Base-by-base conservation (phyloP, 2,888 invertebrate species). In the Vannuccia rotundouncinata region DNA sequence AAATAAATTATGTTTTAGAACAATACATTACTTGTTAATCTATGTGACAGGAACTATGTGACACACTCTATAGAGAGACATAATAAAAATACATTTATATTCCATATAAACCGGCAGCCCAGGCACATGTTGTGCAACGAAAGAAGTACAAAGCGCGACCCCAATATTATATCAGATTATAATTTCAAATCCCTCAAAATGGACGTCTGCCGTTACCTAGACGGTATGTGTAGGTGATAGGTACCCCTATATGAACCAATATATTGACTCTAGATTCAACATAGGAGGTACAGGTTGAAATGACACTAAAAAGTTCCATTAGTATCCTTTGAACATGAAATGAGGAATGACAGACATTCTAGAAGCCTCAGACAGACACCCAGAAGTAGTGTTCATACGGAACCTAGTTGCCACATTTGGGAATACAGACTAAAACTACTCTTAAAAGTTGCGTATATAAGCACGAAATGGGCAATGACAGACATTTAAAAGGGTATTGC, bases 251-350 rank as follows among this genome's bases (percentile, higher is more conserved):
- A 27, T 66, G 66, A 66, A 66, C 66, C 66, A 17, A 66, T 66
- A 66, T 2, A 66, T 66, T 66, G 66, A 22, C 66, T 66, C 66
- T 66, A 22, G 10, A 66, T 66, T 66, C 66, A 66, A 66, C 13
- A 22, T 66, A 22, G 66, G 25, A 66, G 22, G 2, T 22, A 5
- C 10, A 66, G 45, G 17, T n/a, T n/a, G n/a, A n/a, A 66, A 66
- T 2, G 13, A 27, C 66, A 5, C 22, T 66, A 66, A 66, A 66
- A n/a, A 66, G 66, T 22, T 66, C 22, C 66, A 22, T 66, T 22
- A 22, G 66, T 66, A 66, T 66, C 66, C 5, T 66, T 22, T 66
- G 66, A 66, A 66, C 66, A 66, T 66, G 66, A 66, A 66, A 66
- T 66, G 66, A 66, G 66, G 13, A 22, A n/a, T 66, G 66, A 66